A percentile compares a stretch with the other conserved stretches of the same genome.
Evolutionary conservation across 2,888 invertebrate species (phyloP).

Genomic region (Eumerus sabulonum): DNA sequence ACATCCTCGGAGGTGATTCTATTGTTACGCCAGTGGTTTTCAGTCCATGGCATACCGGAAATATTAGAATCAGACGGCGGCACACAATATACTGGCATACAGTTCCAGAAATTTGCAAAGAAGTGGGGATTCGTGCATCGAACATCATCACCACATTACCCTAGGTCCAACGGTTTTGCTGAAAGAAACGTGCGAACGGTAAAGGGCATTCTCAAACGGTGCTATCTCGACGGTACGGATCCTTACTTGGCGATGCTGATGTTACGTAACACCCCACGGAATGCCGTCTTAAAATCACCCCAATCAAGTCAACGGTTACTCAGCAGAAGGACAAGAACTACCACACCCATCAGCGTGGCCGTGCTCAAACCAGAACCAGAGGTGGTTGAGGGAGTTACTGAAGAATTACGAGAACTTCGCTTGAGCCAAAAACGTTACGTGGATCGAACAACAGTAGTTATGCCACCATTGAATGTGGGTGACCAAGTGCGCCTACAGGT

Average conservation of each 20-base stretch:
- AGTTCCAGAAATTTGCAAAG: not conserved
- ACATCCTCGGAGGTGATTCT: constrained; percentile 5
- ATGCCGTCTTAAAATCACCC: constrained; percentile 6
- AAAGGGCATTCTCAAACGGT: constrained; percentile 7
- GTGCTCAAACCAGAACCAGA: no score
- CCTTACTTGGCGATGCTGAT: constrained; percentile 5
- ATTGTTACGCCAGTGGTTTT: constrained; percentile 4
- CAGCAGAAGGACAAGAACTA: no score
- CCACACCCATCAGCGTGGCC: no score
- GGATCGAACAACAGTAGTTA: constrained; percentile 24
- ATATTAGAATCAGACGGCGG: constrained; percentile 13
- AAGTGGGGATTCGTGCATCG: constrained; percentile 15
- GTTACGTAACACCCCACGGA: no score
- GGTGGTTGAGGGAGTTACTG: no score
- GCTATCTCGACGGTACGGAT: constrained; percentile 2
- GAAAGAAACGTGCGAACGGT: constrained; percentile 7
- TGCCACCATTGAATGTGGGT: no score
- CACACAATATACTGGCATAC: constrained; percentile 4
- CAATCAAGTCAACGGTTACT: not conserved
- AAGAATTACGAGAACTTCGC: no score
- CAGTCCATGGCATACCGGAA: constrained; percentile 21
- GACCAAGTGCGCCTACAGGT: no score
- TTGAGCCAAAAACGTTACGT: constrained; percentile 46
- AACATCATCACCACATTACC: constrained; percentile 15
- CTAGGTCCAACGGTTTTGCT: constrained; percentile 20